Base-by-base conservation (phyloP, 2,113 vertebrate genomes). In the Erinaceus europaeus region DNA sequence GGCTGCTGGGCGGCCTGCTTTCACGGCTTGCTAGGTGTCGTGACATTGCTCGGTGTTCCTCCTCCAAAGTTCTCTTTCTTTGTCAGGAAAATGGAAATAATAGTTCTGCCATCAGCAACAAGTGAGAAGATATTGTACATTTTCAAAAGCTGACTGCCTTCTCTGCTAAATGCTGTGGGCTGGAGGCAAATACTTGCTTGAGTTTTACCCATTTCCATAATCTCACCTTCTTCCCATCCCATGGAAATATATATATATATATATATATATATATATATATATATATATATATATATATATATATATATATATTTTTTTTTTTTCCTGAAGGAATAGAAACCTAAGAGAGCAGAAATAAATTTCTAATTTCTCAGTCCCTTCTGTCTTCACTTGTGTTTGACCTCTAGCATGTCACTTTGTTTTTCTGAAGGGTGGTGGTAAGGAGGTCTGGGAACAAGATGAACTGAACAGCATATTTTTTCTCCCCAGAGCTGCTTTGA, bases 1-100 rank as follows among this genome's bases (percentile, higher is more conserved):
- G 64, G 36, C 1, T 50, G 34, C 64, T 84, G 71, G 79, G 88
- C 89, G 91, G 85, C 68, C 87, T 85, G 50, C 10, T 75, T 94
- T 94, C 78, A 84, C 67, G 84, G 59, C 57, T 62, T 84, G 53
- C 87, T 92, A 53, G 65, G 32, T 84, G 46, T 32, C 17, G n/a
- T 78, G 87, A 67, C 59, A 40, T 9, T 34, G 69, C 50, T 57
- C n/a, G 74, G 32, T 38, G 40, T 21, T 36, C 52, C 42, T 68
- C 78, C 53, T 88, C 79, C 40, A 61, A 62, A 52, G 1, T 53
- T 84, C 75, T 78, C 77, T 68, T 78, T 93, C 78, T 57, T 82
- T 29, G 34, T 80, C 84, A 81, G 71, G 78, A 93, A 94, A 94
- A 87, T 25, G 71, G 44, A 23, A 67, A 25, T 50, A 23, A 55